Conservation (phyloP, 1,140 invertebrate species). For the Camponotus pennsylvanicus region DNA sequence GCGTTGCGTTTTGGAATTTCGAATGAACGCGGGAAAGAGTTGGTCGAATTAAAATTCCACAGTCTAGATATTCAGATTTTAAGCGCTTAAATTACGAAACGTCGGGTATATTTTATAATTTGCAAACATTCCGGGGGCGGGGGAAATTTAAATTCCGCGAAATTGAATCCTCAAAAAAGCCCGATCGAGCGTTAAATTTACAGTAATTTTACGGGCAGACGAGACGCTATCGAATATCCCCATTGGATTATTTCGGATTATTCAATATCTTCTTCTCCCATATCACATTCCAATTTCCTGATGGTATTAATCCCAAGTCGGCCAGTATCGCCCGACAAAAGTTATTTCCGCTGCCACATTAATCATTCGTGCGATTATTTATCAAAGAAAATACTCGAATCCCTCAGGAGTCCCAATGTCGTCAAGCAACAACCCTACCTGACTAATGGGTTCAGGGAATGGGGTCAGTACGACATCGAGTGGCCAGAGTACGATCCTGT, state of each 20-base stretch:
- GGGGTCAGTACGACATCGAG: constrained; percentile 90
- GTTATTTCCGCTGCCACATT: constrained; percentile 34
- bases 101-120: background rate
- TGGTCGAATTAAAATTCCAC: background rate
- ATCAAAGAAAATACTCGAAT: constrained; percentile 48
- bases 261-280: constrained; percentile 10
- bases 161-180: background rate
- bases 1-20: background rate
- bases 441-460: constrained; percentile 87
- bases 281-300: constrained; percentile 36
- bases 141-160: background rate
- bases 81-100: background rate
- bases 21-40: background rate
- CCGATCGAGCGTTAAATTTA: background rate
- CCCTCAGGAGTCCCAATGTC: constrained; percentile 91
- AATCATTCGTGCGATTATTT: constrained; percentile 47
- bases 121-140: background rate
- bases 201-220: background rate
- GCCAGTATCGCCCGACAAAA: background rate
- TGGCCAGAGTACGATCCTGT: constrained; percentile 93
- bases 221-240: constrained; percentile 1
- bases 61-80: constrained; percentile 10
- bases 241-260: constrained; percentile 5
- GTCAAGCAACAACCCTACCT: constrained; percentile 87
- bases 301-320: constrained; percentile 42